Conservation (phyloP, 1,140 invertebrate genomes). For the Potamilus streckersoni region DNA sequence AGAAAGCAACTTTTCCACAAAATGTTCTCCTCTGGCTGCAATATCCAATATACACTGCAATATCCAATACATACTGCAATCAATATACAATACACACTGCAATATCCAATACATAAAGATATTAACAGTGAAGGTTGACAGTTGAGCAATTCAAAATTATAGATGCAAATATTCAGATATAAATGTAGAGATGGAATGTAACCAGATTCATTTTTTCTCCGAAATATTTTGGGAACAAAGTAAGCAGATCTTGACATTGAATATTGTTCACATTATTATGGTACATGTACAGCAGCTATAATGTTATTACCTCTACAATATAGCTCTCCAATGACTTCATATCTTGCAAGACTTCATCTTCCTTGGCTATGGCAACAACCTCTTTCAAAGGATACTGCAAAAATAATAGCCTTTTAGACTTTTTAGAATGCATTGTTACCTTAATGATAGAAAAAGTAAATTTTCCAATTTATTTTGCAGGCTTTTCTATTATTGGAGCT, state of each 20-base stretch:
- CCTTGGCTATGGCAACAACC: slow-evolving; percentile 93
- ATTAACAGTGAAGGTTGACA: no score
- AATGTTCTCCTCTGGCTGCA: no score
- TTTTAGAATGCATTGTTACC: no score
- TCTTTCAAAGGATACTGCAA: slow-evolving; percentile 91
- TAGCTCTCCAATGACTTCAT: slow-evolving; percentile 86
- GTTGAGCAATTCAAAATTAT: no score
- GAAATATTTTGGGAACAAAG: not conserved
- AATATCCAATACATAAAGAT: no score
- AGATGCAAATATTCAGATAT: not conserved
- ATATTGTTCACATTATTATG: not conserved
- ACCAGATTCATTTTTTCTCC: not conserved
- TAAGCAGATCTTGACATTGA: not conserved
- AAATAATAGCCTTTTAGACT: not conserved
- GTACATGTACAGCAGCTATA: not conserved
- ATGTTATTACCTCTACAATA: slow-evolving; percentile 77
- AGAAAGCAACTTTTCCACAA: no score
- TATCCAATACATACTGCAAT: no score
- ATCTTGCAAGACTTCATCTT: slow-evolving; percentile 83
- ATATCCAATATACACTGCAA: no score
- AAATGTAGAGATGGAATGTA: not conserved
- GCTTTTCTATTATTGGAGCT: no score
- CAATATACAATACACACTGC: no score
- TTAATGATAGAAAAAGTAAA: no score
- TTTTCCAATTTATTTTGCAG: no score